These are phyloP conservation scores for Thunnus albacares DNA, from an alignment of 2,797 vertebrate genomes.

Conservation along the genomic window DNA sequence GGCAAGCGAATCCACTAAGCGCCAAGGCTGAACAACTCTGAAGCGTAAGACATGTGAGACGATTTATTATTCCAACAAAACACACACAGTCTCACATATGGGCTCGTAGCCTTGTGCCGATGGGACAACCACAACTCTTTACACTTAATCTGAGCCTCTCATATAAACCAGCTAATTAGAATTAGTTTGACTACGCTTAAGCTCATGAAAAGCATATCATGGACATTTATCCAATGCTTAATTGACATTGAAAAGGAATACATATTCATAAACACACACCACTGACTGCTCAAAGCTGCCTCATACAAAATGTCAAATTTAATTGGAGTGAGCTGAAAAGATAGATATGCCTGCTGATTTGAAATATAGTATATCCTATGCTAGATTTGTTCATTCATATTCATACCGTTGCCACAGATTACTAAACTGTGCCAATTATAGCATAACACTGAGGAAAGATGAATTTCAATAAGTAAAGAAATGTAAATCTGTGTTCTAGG, in stretches of 20 bases:
- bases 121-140: conserved; percentile 70
- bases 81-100: conserved; percentile 65
- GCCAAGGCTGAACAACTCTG: conserved; percentile 71
- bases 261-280: conserved; percentile 80
- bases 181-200: conserved; percentile 75
- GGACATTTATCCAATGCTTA: conserved; percentile 80
- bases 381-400: conserved; percentile 67
- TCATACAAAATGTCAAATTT: conserved; percentile 79
- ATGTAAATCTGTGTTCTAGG: conserved; percentile 53
- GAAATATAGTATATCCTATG: conserved; percentile 57
- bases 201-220: conserved; percentile 75
- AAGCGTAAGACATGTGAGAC: conserved; percentile 78
- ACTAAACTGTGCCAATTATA: conserved; percentile 64
- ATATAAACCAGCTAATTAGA: conserved; percentile 81
- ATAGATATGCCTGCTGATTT: conserved; percentile 73
- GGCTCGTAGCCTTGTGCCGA: conserved; percentile 58
- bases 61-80: conserved; percentile 81
- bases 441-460: conserved; percentile 38
- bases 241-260: conserved; percentile 80
- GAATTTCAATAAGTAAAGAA: conserved; percentile 56
- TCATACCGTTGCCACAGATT: conserved; percentile 59
- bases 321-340: conserved; percentile 75
- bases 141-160: conserved; percentile 72
- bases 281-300: conserved; percentile 62
- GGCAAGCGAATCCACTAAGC: conserved; percentile 69